phyloP scores from a whole-genome alignment of 2,113 vertebrate genomes.

The Alethe diademata region DNA sequence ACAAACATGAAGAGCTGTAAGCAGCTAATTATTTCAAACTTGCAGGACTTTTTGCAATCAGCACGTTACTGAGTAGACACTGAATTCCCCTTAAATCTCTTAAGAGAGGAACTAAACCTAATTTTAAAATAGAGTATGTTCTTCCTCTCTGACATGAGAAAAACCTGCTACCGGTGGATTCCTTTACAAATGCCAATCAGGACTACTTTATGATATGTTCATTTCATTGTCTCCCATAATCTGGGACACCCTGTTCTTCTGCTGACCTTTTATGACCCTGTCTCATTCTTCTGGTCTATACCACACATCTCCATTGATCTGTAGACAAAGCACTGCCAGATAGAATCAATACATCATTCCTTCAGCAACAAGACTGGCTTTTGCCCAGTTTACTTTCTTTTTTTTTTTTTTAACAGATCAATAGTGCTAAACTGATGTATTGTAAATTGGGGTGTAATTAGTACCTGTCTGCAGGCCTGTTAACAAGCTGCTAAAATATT shows the following conservation, averaged over 20 bases:
- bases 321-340: conserved; percentile 86
- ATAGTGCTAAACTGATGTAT: conserved; percentile 80
- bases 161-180: conserved; percentile 54
- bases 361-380: conserved; percentile 83
- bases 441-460: conserved; percentile 89
- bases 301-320: conserved; percentile 82
- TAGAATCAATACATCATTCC: conserved; percentile 93
- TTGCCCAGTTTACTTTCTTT: conserved; percentile 73
- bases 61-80: not conserved
- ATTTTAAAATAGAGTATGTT: not conserved
- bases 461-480: conserved; percentile 73
- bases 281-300: conserved; percentile 81
- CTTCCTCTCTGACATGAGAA: not conserved
- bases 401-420: conserved; percentile 78
- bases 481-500: conserved; percentile 66
- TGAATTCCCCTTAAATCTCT: not conserved
- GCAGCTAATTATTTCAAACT: not conserved
- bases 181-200: conserved; percentile 55
- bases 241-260: conserved; percentile 71
- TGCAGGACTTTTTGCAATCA: not conserved
- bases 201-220: conserved; percentile 76
- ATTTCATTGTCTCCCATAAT: conserved; percentile 75
- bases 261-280: conserved; percentile 75
- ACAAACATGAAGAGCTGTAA: not conserved
- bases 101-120: not conserved